Evolutionary conservation across 2,113 vertebrate genomes (phyloP).

Genomic region (Leuciscus idus): DNA sequence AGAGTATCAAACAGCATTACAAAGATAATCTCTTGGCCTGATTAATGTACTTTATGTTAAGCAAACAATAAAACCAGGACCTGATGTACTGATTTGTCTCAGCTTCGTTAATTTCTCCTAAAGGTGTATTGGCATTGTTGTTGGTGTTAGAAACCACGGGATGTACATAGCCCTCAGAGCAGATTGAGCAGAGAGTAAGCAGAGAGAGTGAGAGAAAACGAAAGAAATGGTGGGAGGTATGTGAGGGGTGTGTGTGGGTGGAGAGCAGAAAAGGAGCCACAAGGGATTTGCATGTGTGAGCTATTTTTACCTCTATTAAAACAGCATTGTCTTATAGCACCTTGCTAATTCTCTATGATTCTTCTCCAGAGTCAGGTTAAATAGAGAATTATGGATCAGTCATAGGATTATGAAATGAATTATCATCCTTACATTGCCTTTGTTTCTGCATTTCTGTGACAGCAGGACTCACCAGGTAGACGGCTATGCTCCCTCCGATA

Average conservation of each 20-base stretch:
- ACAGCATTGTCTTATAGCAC: conserved; percentile 45
- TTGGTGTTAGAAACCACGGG: conserved; percentile 26
- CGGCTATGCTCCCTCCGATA: conserved; percentile 91
- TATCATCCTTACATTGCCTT: background rate
- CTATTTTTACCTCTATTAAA: conserved; percentile 55
- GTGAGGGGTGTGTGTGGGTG: conserved; percentile 41
- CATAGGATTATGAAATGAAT: background rate
- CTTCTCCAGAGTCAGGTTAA: background rate
- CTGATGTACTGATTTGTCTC: background rate
- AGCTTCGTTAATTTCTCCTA: background rate
- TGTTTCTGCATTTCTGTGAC: no score
- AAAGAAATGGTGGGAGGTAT: conserved; percentile 32
- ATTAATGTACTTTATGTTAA: background rate
- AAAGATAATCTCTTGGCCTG: background rate
- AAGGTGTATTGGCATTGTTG: conserved; percentile 11
- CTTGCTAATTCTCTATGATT: background rate
- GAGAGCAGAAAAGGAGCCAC: conserved; percentile 40
- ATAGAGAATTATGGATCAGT: background rate
- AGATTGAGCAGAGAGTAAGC: conserved; percentile 23
- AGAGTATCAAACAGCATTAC: conserved; percentile 8
- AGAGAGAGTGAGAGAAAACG: background rate
- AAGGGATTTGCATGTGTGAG: conserved; percentile 47
- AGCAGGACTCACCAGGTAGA: conserved; percentile 87
- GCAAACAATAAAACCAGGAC: conserved; percentile 12
- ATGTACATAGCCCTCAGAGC: conserved; percentile 4